These are phyloP conservation scores for Sinelater perroti DNA, from an alignment of 2,888 invertebrate genomes.

Conservation along the genomic window DNA sequence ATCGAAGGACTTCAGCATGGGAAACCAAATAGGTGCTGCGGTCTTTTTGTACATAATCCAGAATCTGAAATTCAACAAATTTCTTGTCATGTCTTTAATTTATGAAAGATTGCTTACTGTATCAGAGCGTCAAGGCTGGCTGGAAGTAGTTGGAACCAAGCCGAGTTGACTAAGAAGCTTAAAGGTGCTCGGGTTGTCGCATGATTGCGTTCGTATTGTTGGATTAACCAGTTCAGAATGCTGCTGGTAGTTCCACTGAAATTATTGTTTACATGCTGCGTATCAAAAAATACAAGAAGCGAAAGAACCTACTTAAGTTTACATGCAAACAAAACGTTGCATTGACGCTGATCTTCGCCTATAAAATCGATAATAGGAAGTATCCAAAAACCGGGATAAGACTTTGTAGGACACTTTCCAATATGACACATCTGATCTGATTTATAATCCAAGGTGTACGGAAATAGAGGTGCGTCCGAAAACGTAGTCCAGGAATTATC, in stretches of 20 bases:
- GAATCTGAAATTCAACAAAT: conserved; percentile 46
- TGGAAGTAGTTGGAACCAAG: conserved; percentile 58
- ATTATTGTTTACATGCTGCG: too few species aligned
- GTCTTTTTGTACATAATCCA: conserved; percentile 52
- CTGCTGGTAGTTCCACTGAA: conserved; percentile 42
- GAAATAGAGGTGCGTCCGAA: conserved; percentile 66
- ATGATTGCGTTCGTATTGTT: conserved; percentile 61
- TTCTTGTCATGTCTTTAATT: neutral
- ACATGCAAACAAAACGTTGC: conserved; percentile 69
- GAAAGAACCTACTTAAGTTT: conserved; percentile 57
- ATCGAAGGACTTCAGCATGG: conserved; percentile 58
- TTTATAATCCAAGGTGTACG: conserved; percentile 72
- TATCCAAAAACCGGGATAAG: conserved; percentile 71
- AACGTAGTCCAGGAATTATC: conserved; percentile 71
- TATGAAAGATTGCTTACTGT: conserved; percentile 1
- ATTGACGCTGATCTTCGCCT: conserved; percentile 61
- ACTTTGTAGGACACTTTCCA: conserved; percentile 66
- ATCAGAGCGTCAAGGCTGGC: conserved; percentile 8
- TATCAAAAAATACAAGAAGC: neutral
- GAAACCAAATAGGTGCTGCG: conserved; percentile 60
- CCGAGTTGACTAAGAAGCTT: conserved; percentile 61
- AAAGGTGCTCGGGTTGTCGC: conserved; percentile 61
- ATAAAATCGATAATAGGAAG: conserved; percentile 70
- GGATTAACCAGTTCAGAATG: conserved; percentile 58
- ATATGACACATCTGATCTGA: conserved; percentile 67